phyloP scores from a whole-genome alignment of 2,113 vertebrate genomes.

The Hippocampus zosterae region DNA sequence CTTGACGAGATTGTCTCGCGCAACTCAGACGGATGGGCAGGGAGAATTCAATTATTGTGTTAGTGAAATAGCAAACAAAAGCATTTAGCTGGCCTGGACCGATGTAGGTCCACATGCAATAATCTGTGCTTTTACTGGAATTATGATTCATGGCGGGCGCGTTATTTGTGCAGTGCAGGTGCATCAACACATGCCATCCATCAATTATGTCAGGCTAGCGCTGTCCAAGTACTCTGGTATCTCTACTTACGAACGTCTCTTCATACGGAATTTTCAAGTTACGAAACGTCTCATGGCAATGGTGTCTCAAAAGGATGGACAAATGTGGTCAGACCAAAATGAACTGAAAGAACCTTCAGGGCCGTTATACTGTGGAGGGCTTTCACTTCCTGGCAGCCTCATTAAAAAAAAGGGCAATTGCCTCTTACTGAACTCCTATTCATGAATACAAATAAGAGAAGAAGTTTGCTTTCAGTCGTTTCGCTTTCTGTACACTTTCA shows the following conservation, averaged over 20 bases:
- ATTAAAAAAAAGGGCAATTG: slow-evolving; percentile 13
- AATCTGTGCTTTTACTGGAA: too few species aligned
- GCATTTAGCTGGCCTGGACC: too few species aligned
- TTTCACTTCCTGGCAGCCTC: slow-evolving; percentile 16
- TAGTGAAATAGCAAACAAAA: not conserved
- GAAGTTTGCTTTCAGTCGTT: not conserved
- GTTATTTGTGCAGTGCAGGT: too few species aligned
- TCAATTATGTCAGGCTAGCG: too few species aligned
- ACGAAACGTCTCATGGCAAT: too few species aligned
- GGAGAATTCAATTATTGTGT: not conserved
- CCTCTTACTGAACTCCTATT: not conserved
- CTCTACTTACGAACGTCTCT: too few species aligned
- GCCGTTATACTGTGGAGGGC: not conserved
- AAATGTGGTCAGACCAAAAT: not conserved
- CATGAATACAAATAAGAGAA: not conserved
- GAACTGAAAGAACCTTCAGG: not conserved
- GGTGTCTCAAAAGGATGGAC: not conserved
- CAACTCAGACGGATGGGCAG: not conserved
- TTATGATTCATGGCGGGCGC: too few species aligned
- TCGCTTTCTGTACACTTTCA: not conserved
- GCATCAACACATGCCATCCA: too few species aligned
- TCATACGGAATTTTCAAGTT: too few species aligned
- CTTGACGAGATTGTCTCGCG: not conserved
- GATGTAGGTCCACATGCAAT: too few species aligned
- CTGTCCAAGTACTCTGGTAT: too few species aligned